Evolutionary conservation across 2,888 invertebrate species (phyloP).

Genomic region (Dasypogon diadema): DNA sequence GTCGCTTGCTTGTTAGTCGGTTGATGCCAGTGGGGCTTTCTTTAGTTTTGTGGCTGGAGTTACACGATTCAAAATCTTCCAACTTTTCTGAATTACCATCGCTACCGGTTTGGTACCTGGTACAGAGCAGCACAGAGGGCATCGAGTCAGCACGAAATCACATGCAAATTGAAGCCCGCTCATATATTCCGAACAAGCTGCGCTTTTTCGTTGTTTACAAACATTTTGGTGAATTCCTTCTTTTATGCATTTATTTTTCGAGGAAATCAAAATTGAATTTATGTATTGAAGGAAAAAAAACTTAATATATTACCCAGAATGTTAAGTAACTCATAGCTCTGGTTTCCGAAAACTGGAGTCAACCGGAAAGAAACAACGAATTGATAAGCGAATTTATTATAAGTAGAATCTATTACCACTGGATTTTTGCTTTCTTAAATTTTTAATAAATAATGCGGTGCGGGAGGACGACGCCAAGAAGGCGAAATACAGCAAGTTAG

Average conservation of each 20-base stretch:
- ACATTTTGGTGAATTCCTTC: background rate
- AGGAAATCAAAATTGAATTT: background rate
- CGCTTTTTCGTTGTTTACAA: constrained; percentile 4
- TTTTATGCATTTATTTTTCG: background rate
- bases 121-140: constrained; percentile 46
- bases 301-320: too few species aligned
- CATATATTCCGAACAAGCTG: background rate
- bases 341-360: too few species aligned
- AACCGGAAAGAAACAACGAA: too few species aligned
- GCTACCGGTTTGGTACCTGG: constrained; percentile 22
- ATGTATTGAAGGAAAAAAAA: background rate
- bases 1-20: too few species aligned
- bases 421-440: too few species aligned
- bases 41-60: constrained; percentile 3
- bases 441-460: too few species aligned
- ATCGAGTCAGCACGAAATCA: constrained; percentile 24
- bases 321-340: too few species aligned
- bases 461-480: too few species aligned
- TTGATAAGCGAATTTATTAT: too few species aligned
- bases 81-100: constrained; percentile 19
- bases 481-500: too few species aligned
- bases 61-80: constrained; percentile 15
- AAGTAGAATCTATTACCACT: too few species aligned
- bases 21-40: constrained; percentile 19
- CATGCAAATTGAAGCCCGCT: constrained; percentile 29